Evolutionary conservation across 2,888 invertebrate species (phyloP).

Genomic region (Charanyca ferruginea): DNA sequence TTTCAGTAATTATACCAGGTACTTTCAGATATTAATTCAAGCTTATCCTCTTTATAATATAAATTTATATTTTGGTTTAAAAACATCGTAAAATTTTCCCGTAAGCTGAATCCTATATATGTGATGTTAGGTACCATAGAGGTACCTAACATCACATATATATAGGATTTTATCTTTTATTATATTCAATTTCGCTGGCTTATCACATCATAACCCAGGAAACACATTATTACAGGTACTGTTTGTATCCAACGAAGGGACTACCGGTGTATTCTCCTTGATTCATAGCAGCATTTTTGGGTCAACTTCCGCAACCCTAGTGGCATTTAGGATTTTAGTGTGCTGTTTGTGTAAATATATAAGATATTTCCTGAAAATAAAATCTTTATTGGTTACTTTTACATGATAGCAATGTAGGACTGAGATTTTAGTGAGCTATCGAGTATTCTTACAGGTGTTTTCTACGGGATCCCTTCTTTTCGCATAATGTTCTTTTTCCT

Average conservation of each 20-base stretch:
- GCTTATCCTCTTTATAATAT: too few relatives aligned
- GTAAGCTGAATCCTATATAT: too few relatives aligned
- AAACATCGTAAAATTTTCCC: too few relatives aligned
- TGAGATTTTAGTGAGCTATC: background rate
- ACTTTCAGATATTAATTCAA: too few relatives aligned
- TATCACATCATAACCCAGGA: slow-evolving; percentile 5
- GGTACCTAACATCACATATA: too few relatives aligned
- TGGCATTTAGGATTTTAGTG: background rate
- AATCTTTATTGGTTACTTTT: background rate
- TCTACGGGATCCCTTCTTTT: too few relatives aligned
- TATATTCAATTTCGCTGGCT: background rate
- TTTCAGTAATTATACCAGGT: too few relatives aligned
- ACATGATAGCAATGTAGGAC: background rate
- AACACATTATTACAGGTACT: background rate
- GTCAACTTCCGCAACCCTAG: slow-evolving; percentile 5
- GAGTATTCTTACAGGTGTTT: too few relatives aligned
- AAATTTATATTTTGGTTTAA: too few relatives aligned
- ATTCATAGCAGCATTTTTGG: slow-evolving; percentile 13
- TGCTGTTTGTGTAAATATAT: background rate
- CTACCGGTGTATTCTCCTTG: slow-evolving; percentile 7
- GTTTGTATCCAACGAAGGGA: slow-evolving; percentile 9
- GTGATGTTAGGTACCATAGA: too few relatives aligned
- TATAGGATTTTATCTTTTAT: slow-evolving; percentile 1
- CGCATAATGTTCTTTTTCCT: too few relatives aligned
- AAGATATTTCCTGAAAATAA: slow-evolving; percentile 1